Evolutionary conservation across 23 tunicate species (phyloP).

Genomic region (Pegea sp.): DNA sequence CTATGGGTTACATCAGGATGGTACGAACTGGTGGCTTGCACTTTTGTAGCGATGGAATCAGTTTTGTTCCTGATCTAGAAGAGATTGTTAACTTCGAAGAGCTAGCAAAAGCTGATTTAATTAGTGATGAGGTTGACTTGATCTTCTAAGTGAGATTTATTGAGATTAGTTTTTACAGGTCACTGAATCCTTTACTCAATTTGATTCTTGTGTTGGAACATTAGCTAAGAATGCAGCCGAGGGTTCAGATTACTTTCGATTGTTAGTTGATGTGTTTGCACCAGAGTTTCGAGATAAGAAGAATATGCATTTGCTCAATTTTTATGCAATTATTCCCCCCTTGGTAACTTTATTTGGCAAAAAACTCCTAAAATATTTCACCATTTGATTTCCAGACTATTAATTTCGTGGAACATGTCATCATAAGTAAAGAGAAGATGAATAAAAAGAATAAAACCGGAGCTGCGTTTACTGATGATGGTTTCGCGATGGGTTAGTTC

Average conservation of each 20-base stretch:
- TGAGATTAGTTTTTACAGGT: slow-evolving; percentile 8
- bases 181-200: slow-evolving; percentile 33
- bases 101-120: slow-evolving; percentile 35
- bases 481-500: slow-evolving; percentile 70
- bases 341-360: slow-evolving; percentile 6
- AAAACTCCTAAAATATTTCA: neutral
- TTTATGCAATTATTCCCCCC: slow-evolving; percentile 71
- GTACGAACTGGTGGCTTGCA: slow-evolving; percentile 78
- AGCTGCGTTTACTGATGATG: slow-evolving; percentile 91
- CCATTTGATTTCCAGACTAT: slow-evolving; percentile 22
- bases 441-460: slow-evolving; percentile 82
- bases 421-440: slow-evolving; percentile 83
- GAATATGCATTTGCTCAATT: slow-evolving; percentile 68
- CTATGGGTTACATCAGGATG: slow-evolving; percentile 90
- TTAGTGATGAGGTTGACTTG: slow-evolving; percentile 42
- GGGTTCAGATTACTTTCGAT: slow-evolving; percentile 62
- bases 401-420: slow-evolving; percentile 75
- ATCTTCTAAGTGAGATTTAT: neutral
- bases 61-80: slow-evolving; percentile 77
- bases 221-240: slow-evolving; percentile 66
- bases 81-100: slow-evolving; percentile 73
- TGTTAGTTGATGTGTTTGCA: slow-evolving; percentile 60
- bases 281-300: slow-evolving; percentile 61
- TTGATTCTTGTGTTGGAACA: slow-evolving; percentile 45
- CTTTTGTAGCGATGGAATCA: slow-evolving; percentile 72